Percentiles rank a stretch among this genome's conserved stretches.
Conservation (phyloP, 2,113 vertebrate species). For the Microcebus murinus region DNA sequence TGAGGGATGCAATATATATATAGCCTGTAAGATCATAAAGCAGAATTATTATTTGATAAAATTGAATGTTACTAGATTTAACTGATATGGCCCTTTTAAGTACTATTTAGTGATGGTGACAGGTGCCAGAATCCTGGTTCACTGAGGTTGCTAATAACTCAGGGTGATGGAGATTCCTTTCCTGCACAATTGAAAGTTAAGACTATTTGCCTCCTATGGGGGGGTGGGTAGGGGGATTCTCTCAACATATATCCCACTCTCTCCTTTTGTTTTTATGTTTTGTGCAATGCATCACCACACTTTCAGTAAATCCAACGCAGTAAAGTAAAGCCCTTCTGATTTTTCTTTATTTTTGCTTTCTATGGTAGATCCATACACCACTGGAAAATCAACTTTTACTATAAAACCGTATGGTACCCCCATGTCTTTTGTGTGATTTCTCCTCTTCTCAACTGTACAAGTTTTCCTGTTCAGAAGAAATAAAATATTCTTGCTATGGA, state of each 20-base stretch:
- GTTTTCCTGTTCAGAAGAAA: neutral
- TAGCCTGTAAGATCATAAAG: neutral
- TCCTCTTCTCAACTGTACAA: neutral
- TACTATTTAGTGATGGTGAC: neutral
- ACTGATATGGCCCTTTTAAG: neutral
- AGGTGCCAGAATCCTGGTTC: neutral
- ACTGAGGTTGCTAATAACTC: neutral
- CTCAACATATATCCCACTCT: neutral
- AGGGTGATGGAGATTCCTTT: neutral
- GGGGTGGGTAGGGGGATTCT: too few relatives aligned
- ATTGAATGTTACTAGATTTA: neutral
- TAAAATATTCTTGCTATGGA: neutral
- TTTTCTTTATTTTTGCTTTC: neutral
- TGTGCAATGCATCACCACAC: neutral
- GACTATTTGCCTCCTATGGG: neutral
- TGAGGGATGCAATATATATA: neutral
- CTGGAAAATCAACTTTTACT: neutral
- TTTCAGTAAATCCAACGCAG: neutral
- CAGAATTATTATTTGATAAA: neutral
- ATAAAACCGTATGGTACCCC: neutral
- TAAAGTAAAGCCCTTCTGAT: neutral
- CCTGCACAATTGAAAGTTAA: neutral
- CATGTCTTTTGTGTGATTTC: neutral
- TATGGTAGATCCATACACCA: neutral
- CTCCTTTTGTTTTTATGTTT: neutral